Base-by-base conservation (phyloP, 1,140 invertebrate genomes). In the Ceratitis capitata region DNA sequence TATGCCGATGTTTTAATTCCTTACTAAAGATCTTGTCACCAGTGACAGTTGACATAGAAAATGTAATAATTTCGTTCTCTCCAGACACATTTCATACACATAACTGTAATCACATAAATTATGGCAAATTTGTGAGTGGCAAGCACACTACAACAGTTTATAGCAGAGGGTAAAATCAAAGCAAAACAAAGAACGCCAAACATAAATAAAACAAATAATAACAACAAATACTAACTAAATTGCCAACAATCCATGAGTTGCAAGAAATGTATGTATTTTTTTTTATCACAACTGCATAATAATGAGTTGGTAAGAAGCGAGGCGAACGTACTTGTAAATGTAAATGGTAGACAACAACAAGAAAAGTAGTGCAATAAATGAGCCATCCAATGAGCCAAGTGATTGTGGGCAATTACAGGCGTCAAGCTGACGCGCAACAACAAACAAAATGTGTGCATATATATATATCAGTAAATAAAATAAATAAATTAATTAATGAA, bases 371-470 rank as follows among this genome's bases (percentile, higher is more conserved):
- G 19, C 39, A 47, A 45, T 23, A 35, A 6, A 69, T 10, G 39
- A 45, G n/a, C 39, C 56, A 78, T 35, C 39, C 69, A 78, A 78
- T 26, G 39, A 26, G 16, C 1, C 14, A 35, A 74, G 35, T n/a
- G 39, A 78, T 78, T 78, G 69, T 14, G 69, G n/a, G 69, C 69
- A 78, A 78, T 78, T 78, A 78, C 39, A 78, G 69, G 69, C 69
- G 69, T 78, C 69, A 45, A 45, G 39, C 39, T 78, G 69, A 47
- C 69, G 69, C 69, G 69, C 39, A 19, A 32, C 29, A 64, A 19
- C 69, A 78, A 45, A n/a, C 19, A 45, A 45, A 78, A 78, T 45
- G 29, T 9, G 9, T 16, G 10, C 4, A 53, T 5, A 53, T 16
- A 53, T 53, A 14, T 64, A 14, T 64, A 32, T 64, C 32, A 35